These are phyloP conservation scores for Mastomys natalensis DNA, from an alignment of 2,113 vertebrate species.

Conservation along the genomic window DNA sequence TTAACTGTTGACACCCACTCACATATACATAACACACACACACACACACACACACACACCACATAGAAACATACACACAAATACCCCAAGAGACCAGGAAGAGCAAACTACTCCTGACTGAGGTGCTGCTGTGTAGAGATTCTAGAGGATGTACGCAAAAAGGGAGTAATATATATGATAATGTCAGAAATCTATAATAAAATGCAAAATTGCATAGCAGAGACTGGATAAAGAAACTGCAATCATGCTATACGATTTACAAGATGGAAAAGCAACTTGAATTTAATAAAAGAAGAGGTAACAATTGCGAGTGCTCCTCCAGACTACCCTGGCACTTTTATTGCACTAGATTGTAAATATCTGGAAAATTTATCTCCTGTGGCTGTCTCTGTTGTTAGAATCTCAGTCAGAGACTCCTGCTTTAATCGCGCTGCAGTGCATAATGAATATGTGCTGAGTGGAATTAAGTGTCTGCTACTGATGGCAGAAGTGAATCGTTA, in stretches of 20 bases:
- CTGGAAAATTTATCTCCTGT: conserved; percentile 11
- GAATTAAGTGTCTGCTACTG: conserved; percentile 28
- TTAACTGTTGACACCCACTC: neutral
- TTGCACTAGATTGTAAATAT: neutral
- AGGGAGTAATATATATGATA: conserved; percentile 50
- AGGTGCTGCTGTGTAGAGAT: neutral
- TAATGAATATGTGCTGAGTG: conserved; percentile 13
- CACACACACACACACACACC: neutral
- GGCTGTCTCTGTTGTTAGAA: neutral
- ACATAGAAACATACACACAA: neutral
- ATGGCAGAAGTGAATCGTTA: conserved; percentile 21
- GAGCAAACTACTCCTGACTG: neutral
- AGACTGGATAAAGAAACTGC: neutral
- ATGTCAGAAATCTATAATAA: conserved; percentile 30
- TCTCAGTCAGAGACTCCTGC: neutral
- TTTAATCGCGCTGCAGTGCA: neutral
- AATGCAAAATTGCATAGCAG: conserved; percentile 15
- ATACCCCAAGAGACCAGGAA: neutral
- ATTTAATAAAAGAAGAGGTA: conserved; percentile 50
- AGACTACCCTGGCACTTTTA: neutral
- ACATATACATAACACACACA: neutral
- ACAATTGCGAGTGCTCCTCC: neutral
- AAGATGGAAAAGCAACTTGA: conserved; percentile 28
- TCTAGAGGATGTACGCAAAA: neutral
- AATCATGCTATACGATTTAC: neutral